A percentile compares a stretch with the other conserved stretches of the same genome.
These are phyloP conservation scores for Lasioglossum leucozonium DNA, from an alignment of 2,888 invertebrate species.

Conservation along the genomic window DNA sequence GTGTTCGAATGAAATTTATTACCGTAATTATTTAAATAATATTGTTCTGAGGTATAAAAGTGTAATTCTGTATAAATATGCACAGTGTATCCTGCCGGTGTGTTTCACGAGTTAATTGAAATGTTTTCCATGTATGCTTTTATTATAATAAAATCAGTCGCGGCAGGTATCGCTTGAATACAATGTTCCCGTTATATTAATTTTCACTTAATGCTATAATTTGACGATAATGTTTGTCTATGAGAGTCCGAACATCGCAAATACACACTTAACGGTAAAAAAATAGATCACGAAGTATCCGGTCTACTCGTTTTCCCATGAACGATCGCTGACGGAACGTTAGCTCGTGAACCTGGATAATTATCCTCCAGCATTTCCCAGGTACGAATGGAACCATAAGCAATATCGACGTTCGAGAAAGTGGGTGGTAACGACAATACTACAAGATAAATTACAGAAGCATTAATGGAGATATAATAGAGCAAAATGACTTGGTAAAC, in stretches of 20 bases:
- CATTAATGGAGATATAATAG: constrained; percentile 44
- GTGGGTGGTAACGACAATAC: constrained; percentile 23
- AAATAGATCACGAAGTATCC: not conserved
- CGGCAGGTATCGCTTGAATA: not conserved
- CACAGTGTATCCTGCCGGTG: not conserved
- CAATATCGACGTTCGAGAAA: constrained; percentile 9
- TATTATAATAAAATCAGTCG: not conserved
- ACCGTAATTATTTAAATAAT: not conserved
- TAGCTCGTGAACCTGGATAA: constrained; percentile 24
- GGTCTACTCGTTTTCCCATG: not conserved
- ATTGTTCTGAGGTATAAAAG: not conserved
- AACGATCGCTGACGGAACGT: constrained; percentile 35
- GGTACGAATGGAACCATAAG: constrained; percentile 22
- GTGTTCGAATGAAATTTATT: not conserved
- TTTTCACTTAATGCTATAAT: not conserved
- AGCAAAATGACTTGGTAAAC: constrained; percentile 28
- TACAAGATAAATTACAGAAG: constrained; percentile 38
- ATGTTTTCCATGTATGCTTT: not conserved
- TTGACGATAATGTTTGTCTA: not conserved
- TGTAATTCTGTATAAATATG: not conserved
- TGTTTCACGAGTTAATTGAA: not conserved
- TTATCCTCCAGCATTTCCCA: constrained; percentile 33
- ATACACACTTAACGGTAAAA: constrained; percentile 11
- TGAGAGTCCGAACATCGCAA: not conserved
- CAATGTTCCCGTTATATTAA: not conserved